phyloP scores from a whole-genome alignment of 2,888 invertebrate genomes.

The Cryptocheilus praepositus region DNA sequence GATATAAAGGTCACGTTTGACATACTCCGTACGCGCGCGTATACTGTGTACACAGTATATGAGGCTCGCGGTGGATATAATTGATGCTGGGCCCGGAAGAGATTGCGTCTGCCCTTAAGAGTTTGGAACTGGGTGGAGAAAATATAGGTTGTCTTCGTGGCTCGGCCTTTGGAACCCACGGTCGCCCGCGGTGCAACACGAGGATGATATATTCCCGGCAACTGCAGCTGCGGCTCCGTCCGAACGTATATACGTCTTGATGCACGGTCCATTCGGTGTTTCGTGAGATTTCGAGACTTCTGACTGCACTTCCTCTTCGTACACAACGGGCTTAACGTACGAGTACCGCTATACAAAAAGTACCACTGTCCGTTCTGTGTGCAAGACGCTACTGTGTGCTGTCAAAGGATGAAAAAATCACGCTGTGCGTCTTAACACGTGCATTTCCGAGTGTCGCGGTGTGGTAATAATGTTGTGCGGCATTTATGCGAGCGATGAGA shows the following conservation, averaged over 20 bases:
- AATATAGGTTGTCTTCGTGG: slow-evolving; percentile 74
- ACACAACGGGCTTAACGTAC: slow-evolving; percentile 33
- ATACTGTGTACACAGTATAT: not conserved
- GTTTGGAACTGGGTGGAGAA: slow-evolving; percentile 73
- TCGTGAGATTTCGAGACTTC: slow-evolving; percentile 50
- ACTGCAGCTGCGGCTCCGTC: slow-evolving; percentile 66
- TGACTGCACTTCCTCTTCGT: slow-evolving; percentile 21
- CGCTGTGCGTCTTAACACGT: too few species aligned
- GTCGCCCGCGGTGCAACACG: slow-evolving; percentile 73
- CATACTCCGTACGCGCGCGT: slow-evolving; percentile 3
- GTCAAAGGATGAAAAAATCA: too few species aligned
- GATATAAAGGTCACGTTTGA: not conserved
- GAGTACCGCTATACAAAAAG: too few species aligned
- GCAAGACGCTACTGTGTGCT: too few species aligned
- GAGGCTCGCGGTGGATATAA: slow-evolving; percentile 71
- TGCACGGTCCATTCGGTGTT: slow-evolving; percentile 19
- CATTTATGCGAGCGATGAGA: too few species aligned
- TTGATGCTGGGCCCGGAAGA: slow-evolving; percentile 66
- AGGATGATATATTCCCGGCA: slow-evolving; percentile 73
- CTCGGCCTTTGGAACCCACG: slow-evolving; percentile 61
- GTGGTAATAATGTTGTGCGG: too few species aligned
- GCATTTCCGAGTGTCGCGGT: too few species aligned
- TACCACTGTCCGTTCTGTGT: too few species aligned
- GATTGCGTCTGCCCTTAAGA: slow-evolving; percentile 61
- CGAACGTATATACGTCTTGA: not conserved